Evolutionary conservation across 2,113 vertebrate species (phyloP), one percentile per base, ranked within the genome.

Genomic region (Colistium nudipinnis): DNA sequence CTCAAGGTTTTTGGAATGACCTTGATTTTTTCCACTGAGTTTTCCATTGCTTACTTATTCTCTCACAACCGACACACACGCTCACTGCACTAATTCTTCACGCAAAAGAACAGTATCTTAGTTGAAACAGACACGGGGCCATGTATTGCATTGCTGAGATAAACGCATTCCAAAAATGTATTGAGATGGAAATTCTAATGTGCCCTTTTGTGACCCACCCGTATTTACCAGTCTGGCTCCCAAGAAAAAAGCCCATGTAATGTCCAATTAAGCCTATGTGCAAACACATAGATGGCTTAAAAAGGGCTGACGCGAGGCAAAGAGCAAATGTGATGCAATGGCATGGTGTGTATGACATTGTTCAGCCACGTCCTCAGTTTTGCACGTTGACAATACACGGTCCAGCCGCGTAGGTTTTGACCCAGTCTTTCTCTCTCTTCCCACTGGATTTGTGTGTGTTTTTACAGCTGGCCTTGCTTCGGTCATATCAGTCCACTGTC

Each of bases 401-500:
- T 27, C 27, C 27, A 53, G 27, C 28, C 28, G 12, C 4, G 6
- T 33, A 30, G 8, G 16, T 1, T 19, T 19, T 17, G 52, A 35
- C 31, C 11, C 14, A 2, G 30, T 54, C 31, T 13, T 27, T 41
- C 35, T 41, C 25, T 19, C 24, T 24, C 9, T 48, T 20, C 35
- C 7, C 28, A 9, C 12, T 49, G 4, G 8, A 44, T 39, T 38
- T 54, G 5, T 25, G 27, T 25, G 27, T 73, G 70, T 70, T 80
- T 74, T 65, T 14, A 41, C 77, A 68, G 73, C 51, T 76, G 78
- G 28, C n/a, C 53, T 36, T 43, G 13, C 22, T 31, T 12, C 20
- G 22, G 24, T 30, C 43, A 33, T 45, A 44, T 56, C 38, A 69
- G 30, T 48, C 33, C 44, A 28, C 47, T 30, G n/a, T 57, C 53